Percentiles rank a stretch among this genome's conserved stretches.
Evolutionary conservation across 1,140 invertebrate genomes (phyloP).

Genomic region (Hylaeus volcanicus): DNA sequence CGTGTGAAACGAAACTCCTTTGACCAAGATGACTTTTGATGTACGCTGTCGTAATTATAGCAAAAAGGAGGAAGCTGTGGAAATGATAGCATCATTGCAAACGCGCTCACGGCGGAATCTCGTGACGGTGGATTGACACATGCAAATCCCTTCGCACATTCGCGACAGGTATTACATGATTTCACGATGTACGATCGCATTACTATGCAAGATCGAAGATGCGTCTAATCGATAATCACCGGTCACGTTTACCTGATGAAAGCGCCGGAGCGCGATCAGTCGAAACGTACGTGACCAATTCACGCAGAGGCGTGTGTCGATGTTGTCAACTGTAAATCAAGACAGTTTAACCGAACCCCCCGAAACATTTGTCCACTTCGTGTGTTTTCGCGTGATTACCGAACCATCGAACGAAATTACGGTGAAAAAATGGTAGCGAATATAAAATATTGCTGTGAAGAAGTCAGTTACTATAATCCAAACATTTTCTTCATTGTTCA

Average conservation of each 20-base stretch:
- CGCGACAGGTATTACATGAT: slow-evolving; percentile 59
- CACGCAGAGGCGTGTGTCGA: slow-evolving; percentile 9
- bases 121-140: slow-evolving; percentile 53
- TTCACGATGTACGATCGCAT: slow-evolving; percentile 51
- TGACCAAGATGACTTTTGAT: no score
- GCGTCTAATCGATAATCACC: slow-evolving; percentile 53
- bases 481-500: no score
- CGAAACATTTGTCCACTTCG: no score
- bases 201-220: slow-evolving; percentile 61
- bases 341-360: background rate
- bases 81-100: slow-evolving; percentile 20
- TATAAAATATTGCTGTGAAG: no score
- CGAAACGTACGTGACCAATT: slow-evolving; percentile 53
- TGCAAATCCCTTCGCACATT: slow-evolving; percentile 52
- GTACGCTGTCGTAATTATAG: background rate
- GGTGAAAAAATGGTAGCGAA: no score
- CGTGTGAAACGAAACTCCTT: no score
- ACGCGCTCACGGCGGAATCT: slow-evolving; percentile 26
- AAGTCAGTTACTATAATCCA: no score
- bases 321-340: slow-evolving; percentile 25
- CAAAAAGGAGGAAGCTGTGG: no score
- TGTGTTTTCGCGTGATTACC: no score
- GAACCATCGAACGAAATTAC: no score
- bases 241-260: slow-evolving; percentile 49
- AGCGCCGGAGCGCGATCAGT: slow-evolving; percentile 34